Base-by-base conservation (phyloP, 2,797 vertebrate genomes). In the Phalloptychus januarius region DNA sequence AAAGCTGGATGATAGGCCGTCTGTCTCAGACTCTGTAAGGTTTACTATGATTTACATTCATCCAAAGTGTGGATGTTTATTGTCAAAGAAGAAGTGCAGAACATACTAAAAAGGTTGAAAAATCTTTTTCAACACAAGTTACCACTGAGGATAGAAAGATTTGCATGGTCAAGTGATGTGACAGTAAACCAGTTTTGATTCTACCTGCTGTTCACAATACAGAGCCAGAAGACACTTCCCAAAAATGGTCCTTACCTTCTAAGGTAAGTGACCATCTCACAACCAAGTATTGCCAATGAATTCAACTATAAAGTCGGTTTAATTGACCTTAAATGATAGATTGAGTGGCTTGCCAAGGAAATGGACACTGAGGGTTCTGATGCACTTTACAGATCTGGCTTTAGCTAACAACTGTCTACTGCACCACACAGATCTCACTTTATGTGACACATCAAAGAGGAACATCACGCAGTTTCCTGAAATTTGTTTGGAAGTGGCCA, bases 311-410 rank as follows among this genome's bases (percentile, higher is more conserved):
- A 86, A 65, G 82, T 84, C 71, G 75, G 65, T 40, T 71, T 76
- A 3, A 54, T 77, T 63, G 72, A 80, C 38, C 11, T 80, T 12
- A 3, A 3, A 46, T 0, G 61, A 81, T 5, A 75, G 71, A n/a
- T 78, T 79, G 79, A 74, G 72, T 2, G 10, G 2, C 12, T 70
- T 11, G 2, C 83, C 76, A 0, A 78, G 77, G 46, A 86, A 79
- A 44, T 86, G 76, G 86, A 87, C 84, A 42, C 4, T 83, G 6
- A 40, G 40, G 48, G 81, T 86, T 74, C 23, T 87, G 2, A 85
- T 87, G 86, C 81, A 84, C 71, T 84, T 89, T 20, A 87, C 76
- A 0, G 78, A 88, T 81, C 71, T 86, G 1, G 79, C 83, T 71
- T 75, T 77, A 75, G 80, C 71, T 72, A 87, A 85, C 72, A 84